Base-by-base conservation (phyloP, 2,113 vertebrate genomes). In the Oriolus oriolus region DNA sequence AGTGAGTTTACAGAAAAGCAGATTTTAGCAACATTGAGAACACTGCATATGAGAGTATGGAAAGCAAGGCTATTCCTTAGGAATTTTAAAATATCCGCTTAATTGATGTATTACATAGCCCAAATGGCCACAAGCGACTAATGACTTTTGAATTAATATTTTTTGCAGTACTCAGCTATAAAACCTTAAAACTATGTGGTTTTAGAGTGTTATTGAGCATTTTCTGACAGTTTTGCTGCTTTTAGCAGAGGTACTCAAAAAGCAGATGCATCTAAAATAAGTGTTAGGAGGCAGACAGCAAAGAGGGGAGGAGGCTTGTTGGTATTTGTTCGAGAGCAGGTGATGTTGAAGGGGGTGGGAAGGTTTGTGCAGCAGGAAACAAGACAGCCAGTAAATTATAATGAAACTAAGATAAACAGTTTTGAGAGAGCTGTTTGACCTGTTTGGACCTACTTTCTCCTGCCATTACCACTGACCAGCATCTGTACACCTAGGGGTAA, bases 291-390 rank as follows among this genome's bases (percentile, higher is more conserved):
- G 30, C n/a, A 89, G 42, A 66, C 7, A 50, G 18, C 17, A 77
- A 87, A 57, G 41, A 64, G 3, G 2, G 52, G 5, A 85, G 23
- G 35, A 80, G 8, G 17, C 8, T 41, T 73, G 44, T 68, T 76
- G 44, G 37, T 61, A 18, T 52, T 35, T 44, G 2, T 52, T 83
- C 0, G 0, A 63, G 37, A 61, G 45, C 11, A 59, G 54, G 20
- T 78, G 54, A 61, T 1, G 2, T 21, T 59, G 54, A 45, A 66
- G 13, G 8, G 8, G 10, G 42, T 16, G 7, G 42, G 26, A 78
- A 76, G 18, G 28, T 81, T 81, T 39, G n/a, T 24, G 47, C 14
- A 47, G 68, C 68, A 79, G 56, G 53, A 95, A 88, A 49, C 35
- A 64, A 61, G 31, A 37, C 26, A 71, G 27, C 3, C 63, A 37